Evolutionary conservation across 1,140 invertebrate genomes (phyloP), one percentile per base, ranked within the genome.

Genomic region (Cydia fagiglandana): DNA sequence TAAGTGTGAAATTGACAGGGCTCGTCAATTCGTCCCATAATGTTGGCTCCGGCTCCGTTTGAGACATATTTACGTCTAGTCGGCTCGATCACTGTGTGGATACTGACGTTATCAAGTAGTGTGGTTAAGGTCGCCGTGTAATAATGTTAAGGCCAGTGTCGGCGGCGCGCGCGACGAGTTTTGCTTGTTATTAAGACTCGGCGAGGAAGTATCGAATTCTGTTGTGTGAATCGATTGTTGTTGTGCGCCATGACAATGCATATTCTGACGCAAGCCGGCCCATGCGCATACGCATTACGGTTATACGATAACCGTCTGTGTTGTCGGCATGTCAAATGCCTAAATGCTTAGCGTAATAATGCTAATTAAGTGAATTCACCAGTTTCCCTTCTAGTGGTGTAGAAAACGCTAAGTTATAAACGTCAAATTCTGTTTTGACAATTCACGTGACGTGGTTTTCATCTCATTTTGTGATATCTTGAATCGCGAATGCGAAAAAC

Each of bases 11-110:
- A 76, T 92, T 91, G 13, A 92, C 73, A 10, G 91, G 91, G 77
- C 88, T 91, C 70, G 87, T 91, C 47, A 92, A 78, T 81, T 92
- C 91, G 73, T 91, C 91, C 89, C 88, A 91, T 73, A 88, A 84
- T 50, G 77, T 85, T 34, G 79, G 75, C 79, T 64, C 50, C 10
- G 82, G 76, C 81, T 88, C 82, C 47, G 79, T 75, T 77, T 89
- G 84, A 76, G 87, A 74, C 87, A 89, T 81, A 56, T 50, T 75
- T 61, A 84, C 88, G 84, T 88, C 86, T 83, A 77, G 24, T 75
- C 80, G 70, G 82, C 76, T 78, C 83, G 81, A 83, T 80, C 80
- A 83, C 82, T 86, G 81, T 76, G 77, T 84, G 75, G 79, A 80
- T 76, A 91, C 90, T 91, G 86, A 83, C 38, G 77, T 86, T 89